A percentile compares a stretch with the other conserved stretches of the same genome.
Evolutionary conservation across 1,140 invertebrate species (phyloP).

Genomic region (Papilio aristodemus): DNA sequence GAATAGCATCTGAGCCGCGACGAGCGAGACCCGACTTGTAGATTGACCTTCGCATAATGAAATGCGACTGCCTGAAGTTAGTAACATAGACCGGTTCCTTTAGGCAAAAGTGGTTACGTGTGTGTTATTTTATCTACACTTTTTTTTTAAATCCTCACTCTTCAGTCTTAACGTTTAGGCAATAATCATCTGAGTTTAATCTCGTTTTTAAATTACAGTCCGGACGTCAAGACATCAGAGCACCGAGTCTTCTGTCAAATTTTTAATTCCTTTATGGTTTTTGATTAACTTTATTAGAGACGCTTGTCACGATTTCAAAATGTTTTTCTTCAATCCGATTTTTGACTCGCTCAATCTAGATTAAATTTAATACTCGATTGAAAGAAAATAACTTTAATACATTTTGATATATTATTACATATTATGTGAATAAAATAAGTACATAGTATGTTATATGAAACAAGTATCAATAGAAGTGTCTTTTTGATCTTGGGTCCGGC

Average conservation of each 20-base stretch:
- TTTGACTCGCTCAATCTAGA: neutral
- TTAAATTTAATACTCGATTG: neutral
- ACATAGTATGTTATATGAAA: too few species aligned
- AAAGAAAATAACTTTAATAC: neutral
- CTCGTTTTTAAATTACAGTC: constrained; percentile 11
- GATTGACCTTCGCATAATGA: constrained; percentile 66
- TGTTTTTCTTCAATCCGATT: constrained; percentile 19
- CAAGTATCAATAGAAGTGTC: too few species aligned
- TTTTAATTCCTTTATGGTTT: constrained; percentile 1
- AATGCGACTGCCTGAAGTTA: constrained; percentile 59
- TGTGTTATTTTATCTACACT: constrained; percentile 37
- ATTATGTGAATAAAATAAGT: too few species aligned
- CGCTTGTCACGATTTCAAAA: constrained; percentile 9
- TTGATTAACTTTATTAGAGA: constrained; percentile 26
- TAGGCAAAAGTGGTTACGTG: constrained; percentile 60
- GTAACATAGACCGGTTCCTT: constrained; percentile 59
- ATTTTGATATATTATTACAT: too few species aligned
- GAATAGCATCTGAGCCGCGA: constrained; percentile 45
- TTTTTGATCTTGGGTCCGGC: too few species aligned
- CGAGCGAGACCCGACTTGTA: constrained; percentile 37
- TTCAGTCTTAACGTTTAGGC: constrained; percentile 35
- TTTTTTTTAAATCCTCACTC: constrained; percentile 42
- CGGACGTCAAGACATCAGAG: neutral
- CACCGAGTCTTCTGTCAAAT: constrained; percentile 16
- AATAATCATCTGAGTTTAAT: constrained; percentile 21